phyloP scores from a whole-genome alignment of 2,888 invertebrate species.

The Idaea biselata region DNA sequence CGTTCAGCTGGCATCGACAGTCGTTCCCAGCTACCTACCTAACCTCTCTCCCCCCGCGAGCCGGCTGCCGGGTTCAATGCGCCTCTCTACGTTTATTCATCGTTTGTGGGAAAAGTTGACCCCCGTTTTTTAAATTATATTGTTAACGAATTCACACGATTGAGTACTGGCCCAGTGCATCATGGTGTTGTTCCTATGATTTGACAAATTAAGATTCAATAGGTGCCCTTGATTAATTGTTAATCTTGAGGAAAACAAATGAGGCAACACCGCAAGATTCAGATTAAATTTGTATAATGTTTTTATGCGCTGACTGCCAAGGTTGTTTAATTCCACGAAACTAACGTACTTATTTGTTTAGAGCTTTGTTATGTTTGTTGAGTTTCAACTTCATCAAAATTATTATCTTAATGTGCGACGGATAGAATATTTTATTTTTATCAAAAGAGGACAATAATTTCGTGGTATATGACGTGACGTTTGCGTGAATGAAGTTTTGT shows the following conservation, averaged over 20 bases:
- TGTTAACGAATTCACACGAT: slow-evolving; percentile 80
- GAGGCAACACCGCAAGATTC: slow-evolving; percentile 39
- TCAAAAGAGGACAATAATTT: slow-evolving; percentile 59
- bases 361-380: slow-evolving; percentile 69
- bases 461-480: slow-evolving; percentile 52
- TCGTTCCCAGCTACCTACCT: slow-evolving; percentile 79
- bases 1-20: slow-evolving; percentile 80
- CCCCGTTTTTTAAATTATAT: slow-evolving; percentile 75
- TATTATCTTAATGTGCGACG: slow-evolving; percentile 68
- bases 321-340: slow-evolving; percentile 61
- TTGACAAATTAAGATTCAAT: slow-evolving; percentile 14
- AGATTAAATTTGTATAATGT: slow-evolving; percentile 29
- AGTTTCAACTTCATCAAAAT: slow-evolving; percentile 69
- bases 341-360: slow-evolving; percentile 70
- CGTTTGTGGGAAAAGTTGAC: slow-evolving; percentile 81
- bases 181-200: slow-evolving; percentile 33
- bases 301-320: slow-evolving; percentile 59
- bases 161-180: slow-evolving; percentile 61
- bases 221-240: slow-evolving; percentile 14
- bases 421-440: slow-evolving; percentile 56
- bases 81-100: slow-evolving; percentile 80
- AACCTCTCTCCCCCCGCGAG: slow-evolving; percentile 72
- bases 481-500: slow-evolving; percentile 50
- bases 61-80: slow-evolving; percentile 79
- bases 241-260: slow-evolving; percentile 26